phyloP scores from a whole-genome alignment of 30 jellyfish, hydroid and myxozoan species.

The Chironex yamaguchii region DNA sequence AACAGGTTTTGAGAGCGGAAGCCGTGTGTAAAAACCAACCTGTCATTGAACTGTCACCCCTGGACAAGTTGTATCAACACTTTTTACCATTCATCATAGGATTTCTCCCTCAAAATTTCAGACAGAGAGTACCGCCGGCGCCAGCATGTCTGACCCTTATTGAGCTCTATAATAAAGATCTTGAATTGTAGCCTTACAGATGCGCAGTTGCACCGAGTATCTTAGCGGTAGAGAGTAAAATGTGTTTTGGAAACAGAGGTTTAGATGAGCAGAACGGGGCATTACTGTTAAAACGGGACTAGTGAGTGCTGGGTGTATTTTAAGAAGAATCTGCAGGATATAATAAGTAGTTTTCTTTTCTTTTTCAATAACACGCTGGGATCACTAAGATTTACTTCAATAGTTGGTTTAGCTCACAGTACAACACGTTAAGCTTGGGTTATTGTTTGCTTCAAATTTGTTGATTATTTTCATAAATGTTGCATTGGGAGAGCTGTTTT shows the following conservation, averaged over 20 bases:
- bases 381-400: not conserved
- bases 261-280: constrained; percentile 37
- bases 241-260: constrained; percentile 68
- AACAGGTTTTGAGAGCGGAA: constrained; percentile 47
- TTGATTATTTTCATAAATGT: not conserved
- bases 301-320: not conserved
- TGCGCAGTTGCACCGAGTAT: constrained; percentile 46
- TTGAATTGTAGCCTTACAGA: not conserved
- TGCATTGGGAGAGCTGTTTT: not conserved
- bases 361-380: not conserved
- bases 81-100: constrained; percentile 60
- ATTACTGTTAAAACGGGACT: not conserved
- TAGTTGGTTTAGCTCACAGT: not conserved
- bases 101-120: constrained; percentile 62
- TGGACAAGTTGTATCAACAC: constrained; percentile 87
- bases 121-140: constrained; percentile 93
- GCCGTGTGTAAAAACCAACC: constrained; percentile 61
- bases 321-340: not conserved
- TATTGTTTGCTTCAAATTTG: not conserved
- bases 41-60: constrained; percentile 67
- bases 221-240: constrained; percentile 54
- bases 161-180: constrained; percentile 61
- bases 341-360: not conserved
- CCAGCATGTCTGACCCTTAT: constrained; percentile 83
- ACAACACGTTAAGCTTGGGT: not conserved